Conservation (phyloP, 2,888 invertebrate genomes). For the Ophioninae sp. region DNA sequence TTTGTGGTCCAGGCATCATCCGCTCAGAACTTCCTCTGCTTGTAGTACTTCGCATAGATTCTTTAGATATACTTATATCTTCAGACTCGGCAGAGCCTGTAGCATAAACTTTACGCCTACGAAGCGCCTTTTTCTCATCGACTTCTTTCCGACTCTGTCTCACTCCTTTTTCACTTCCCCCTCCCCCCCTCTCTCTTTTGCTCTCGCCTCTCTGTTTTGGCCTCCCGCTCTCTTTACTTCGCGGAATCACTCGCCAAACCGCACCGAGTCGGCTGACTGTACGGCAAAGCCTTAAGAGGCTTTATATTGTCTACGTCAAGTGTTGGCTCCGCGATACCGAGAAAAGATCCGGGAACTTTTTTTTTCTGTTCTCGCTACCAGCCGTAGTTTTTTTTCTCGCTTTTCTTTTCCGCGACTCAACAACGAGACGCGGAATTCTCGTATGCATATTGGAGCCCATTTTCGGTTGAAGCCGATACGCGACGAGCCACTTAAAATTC, state of each 20-base stretch:
- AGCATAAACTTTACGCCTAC: slow-evolving; percentile 53
- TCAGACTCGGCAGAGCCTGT: slow-evolving; percentile 20
- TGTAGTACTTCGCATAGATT: slow-evolving; percentile 21
- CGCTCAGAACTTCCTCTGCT: slow-evolving; percentile 18
- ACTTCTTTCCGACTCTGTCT: slow-evolving; percentile 27
- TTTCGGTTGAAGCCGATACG: neutral
- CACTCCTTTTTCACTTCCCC: slow-evolving; percentile 32
- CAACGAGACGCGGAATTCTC: neutral
- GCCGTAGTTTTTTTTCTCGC: slow-evolving; percentile 23
- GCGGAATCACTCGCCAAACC: slow-evolving; percentile 55
- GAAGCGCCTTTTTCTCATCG: slow-evolving; percentile 40
- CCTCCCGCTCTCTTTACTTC: slow-evolving; percentile 34
- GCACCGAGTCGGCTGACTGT: slow-evolving; percentile 14
- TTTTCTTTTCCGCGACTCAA: neutral
- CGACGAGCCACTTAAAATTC: neutral
- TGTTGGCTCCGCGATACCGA: slow-evolving; percentile 47
- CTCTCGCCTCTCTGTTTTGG: slow-evolving; percentile 4
- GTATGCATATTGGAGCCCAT: neutral
- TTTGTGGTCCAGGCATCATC: slow-evolving; percentile 14
- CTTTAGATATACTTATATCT: too few relatives aligned
- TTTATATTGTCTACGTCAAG: slow-evolving; percentile 20
- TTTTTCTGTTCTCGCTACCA: slow-evolving; percentile 38
- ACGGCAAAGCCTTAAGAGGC: slow-evolving; percentile 15
- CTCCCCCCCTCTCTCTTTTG: slow-evolving; percentile 30
- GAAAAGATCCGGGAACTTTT: slow-evolving; percentile 56